Evolutionary conservation across 2,888 invertebrate genomes (phyloP).

Genomic region (Calliscelio sp.): DNA sequence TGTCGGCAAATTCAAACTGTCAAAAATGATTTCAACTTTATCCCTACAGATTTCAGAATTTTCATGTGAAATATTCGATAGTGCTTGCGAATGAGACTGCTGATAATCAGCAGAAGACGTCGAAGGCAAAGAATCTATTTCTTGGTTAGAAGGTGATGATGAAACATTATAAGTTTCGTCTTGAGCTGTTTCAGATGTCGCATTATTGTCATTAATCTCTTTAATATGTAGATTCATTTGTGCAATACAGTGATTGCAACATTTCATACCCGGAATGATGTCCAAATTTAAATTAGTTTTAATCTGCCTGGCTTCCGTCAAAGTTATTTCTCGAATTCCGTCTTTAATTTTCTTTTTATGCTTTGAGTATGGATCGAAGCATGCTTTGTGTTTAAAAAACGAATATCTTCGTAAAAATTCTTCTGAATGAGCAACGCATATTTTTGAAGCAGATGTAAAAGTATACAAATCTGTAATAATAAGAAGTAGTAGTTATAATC

Average conservation of each 20-base stretch:
- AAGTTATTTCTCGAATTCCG: constrained; percentile 11
- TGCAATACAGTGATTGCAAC: background rate
- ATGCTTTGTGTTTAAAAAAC: constrained; percentile 12
- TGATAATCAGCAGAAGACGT: too few relatives aligned
- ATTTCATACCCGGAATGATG: constrained; percentile 16
- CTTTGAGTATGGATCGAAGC: constrained; percentile 10
- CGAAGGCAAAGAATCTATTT: too few relatives aligned
- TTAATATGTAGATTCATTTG: background rate
- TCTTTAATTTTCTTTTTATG: constrained; percentile 9
- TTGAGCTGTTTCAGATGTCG: background rate
- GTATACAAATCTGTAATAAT: background rate
- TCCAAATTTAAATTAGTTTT: background rate
- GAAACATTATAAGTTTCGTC: background rate
- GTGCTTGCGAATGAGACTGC: background rate
- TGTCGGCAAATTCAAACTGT: background rate
- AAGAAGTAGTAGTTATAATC: background rate
- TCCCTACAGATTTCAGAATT: background rate
- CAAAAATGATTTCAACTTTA: background rate
- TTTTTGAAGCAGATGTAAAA: background rate
- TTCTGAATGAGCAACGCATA: background rate
- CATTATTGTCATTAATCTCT: background rate
- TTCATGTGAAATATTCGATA: background rate
- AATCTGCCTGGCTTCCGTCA: background rate
- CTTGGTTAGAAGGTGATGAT: too few relatives aligned
- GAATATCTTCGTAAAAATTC: too few relatives aligned